Evolutionary conservation across 2,888 invertebrate genomes (phyloP), one percentile per base, ranked within the genome.

Genomic region (Dasypolia templi): DNA sequence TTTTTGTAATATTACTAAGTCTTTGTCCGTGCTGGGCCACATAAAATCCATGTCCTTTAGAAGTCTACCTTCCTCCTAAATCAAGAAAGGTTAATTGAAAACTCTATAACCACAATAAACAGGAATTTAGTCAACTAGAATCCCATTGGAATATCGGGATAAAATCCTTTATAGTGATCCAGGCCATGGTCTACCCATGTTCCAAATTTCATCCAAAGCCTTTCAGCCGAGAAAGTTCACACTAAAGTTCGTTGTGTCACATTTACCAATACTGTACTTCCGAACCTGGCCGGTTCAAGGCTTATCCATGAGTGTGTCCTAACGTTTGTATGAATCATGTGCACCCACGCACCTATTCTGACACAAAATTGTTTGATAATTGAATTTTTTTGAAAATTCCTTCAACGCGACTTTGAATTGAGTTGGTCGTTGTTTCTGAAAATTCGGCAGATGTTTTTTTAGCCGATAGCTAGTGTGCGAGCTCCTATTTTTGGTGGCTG

Each of bases 271-370:
- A 19, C 14, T 55, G 12, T n/a, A 51, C 6, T 44, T 39, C 39
- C 12, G 4, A 65, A 56, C 26, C 26, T 39, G 14, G 17, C 22
- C 26, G 14, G 26, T 58, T 42, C 19, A 64, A 69, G n/a, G 42
- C 22, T 67, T 53, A 63, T 49, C 7, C 22, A 62, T 63, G 58
- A 82, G 44, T 55, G 62, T 81, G 66, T 77, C 72, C 81, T 72
- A 77, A 55, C 44, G 39, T 70, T 66, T 72, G 66, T 59, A 69
- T 53, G 62, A 77, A 46, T 32, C 51, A 51, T 73, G 46, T 29
- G 58, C 62, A 81, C 55, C 42, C 32, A 39, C n/a, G 58, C 49
- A 56, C 58, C 69, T 81, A 82, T 81, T 82, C 83, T 67, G 79
- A 58, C 46, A 55, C 5, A 66, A 72, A 49, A 69, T 72, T 67